A percentile compares a stretch with the other conserved stretches of the same genome.
Conservation (phyloP, 2,113 vertebrate species). For the Onychostoma macrolepis region DNA sequence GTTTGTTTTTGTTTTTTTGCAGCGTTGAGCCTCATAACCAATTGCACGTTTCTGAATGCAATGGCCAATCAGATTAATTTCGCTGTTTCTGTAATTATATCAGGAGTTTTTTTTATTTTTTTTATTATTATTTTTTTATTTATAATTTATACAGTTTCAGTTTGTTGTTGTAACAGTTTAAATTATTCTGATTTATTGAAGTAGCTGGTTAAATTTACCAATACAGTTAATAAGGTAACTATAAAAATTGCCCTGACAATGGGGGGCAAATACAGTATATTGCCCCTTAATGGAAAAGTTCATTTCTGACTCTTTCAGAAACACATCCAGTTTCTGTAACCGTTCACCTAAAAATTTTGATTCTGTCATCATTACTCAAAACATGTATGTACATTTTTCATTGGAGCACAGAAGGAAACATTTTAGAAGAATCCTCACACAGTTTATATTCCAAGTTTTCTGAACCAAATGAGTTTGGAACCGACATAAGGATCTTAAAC, state of each 20-base stretch:
- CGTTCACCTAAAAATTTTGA: neutral
- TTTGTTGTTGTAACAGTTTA: no score
- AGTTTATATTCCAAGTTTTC: neutral
- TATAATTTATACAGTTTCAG: no score
- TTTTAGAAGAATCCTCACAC: neutral
- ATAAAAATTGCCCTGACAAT: neutral
- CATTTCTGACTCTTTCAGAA: neutral
- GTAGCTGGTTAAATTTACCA: no score
- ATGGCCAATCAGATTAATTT: neutral
- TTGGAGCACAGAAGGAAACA: neutral
- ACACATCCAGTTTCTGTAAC: neutral
- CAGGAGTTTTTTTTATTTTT: no score
- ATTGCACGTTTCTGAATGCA: no score
- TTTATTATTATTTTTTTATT: no score
- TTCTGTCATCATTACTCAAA: neutral
- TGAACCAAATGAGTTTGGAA: neutral
- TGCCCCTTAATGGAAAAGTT: no score
- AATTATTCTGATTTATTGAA: no score
- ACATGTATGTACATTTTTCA: neutral
- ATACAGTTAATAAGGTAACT: neutral
- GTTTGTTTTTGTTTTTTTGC: no score
- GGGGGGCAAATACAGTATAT: no score
- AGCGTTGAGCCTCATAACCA: no score
- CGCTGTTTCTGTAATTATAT: no score
- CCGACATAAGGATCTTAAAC: neutral